Base-by-base conservation (phyloP, 2,797 vertebrate species). In the Tragopan temminckii region DNA sequence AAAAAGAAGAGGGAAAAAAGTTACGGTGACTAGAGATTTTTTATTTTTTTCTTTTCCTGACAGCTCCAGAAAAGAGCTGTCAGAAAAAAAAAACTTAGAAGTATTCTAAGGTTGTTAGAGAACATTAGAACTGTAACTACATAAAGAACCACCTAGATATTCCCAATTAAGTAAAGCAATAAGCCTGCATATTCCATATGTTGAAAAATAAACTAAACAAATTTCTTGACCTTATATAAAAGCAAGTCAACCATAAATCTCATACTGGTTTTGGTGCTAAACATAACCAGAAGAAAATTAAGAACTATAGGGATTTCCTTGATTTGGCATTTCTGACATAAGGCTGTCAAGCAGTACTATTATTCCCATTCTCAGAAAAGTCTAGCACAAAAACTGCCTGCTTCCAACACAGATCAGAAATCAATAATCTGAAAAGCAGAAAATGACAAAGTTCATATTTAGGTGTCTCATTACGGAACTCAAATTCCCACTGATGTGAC, bases 101-200 rank as follows among this genome's bases (percentile, higher is more conserved):
- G 31, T 11, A 42, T 23, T 46, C 40, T 62, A n/a, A n/a, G 11
- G 6, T 71, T 45, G 48, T 40, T 55, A 18, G 6, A 70, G 12
- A 63, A 6, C 31, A 77, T 11, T 40, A 40, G 31, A 92, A 61
- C 13, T 33, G 3, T 16, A 70, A n/a, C 29, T 48, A 59, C 35
- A 66, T 13, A 10, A 71, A 81, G 5, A 50, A 63, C 31, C 42
- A 53, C 27, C 7, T 15, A 13, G 19, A 13, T 16, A 14, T 18
- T 11, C 7, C 13, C 33, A 57, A 15, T 42, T 29, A 67, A 70
- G 36, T n/a, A 72, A 63, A 42, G 4, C 20, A 38, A 43, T 5
- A 18, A 3, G 6, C 11, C 20, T 35, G 6, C 15, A 35, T 9
- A 13, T n/a, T 19, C 21, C 38, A 1, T 1, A 20, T 2, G 0